Base-by-base conservation (phyloP, 2,797 vertebrate species). In the Argyrosomus regius region DNA sequence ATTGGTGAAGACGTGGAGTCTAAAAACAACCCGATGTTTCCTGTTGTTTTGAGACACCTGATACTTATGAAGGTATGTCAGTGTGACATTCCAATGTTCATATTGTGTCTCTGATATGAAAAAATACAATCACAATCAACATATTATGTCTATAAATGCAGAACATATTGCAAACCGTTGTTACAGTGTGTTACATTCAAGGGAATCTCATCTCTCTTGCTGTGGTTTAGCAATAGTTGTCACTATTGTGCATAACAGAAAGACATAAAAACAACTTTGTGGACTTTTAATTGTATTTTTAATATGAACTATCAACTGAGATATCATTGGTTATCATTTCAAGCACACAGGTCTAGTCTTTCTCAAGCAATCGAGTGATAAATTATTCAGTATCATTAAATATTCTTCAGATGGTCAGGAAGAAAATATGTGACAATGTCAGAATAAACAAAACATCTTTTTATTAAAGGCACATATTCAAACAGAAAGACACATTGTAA, bases 391-490 rank as follows among this genome's bases (percentile, higher is more conserved):
- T 48, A 11, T 24, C 17, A 41, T 49, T 49, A 66, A 48, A 31
- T 54, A 59, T 60, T 59, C 28, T 41, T 43, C 31, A 60, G 3
- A 22, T 31, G 45, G 17, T 10, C 35, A 41, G 13, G 54, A 72
- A 39, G 12, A 3, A 49, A 67, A 67, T 31, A 67, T 52, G 31
- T 63, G 13, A 17, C 12, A 10, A 24, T 58, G 22, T 35, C 16
- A 62, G 41, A 14, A 61, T 65, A 65, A 73, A 70, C 28, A 64
- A 52, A 28, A 69, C 11, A 50, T 3, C 0, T 39, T 71, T 53
- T 48, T 7, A 60, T 60, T 26, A 16, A 35, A 75, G 12, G 39
- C 9, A 64, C 2, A 57, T 28, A 41, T 45, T 69, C 14, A 63
- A 50, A 43, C n/a, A 53, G 17, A 50, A 12, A 24, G 35, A 22